phyloP scores from a whole-genome alignment of 2,888 invertebrate species.

The Drepanosiphum platanoidis region DNA sequence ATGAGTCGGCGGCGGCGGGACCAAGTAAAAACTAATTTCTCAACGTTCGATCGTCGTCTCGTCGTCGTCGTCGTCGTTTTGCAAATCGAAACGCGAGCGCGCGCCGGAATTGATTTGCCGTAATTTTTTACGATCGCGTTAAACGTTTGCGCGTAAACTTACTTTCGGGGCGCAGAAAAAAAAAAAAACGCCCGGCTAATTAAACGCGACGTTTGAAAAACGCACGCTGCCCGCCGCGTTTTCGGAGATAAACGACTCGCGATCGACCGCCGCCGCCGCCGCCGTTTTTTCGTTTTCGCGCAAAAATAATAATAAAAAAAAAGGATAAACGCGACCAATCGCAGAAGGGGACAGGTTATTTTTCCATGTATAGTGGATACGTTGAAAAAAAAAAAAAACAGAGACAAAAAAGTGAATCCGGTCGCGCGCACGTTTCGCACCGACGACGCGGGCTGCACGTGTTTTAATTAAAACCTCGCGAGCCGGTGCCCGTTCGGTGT shows the following conservation, averaged over 20 bases:
- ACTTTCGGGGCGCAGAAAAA: no score
- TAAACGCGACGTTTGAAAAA: conserved; percentile 43
- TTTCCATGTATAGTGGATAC: not conserved
- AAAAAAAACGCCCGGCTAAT: conserved; percentile 20
- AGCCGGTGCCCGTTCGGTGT: not conserved
- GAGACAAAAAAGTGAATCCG: not conserved
- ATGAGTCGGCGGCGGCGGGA: no score
- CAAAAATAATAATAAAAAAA: not conserved
- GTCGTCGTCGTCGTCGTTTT: no score
- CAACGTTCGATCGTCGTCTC: no score
- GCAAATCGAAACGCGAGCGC: no score
- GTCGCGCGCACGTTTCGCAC: not conserved
- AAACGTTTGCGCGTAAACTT: not conserved
- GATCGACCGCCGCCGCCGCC: conserved; percentile 17
- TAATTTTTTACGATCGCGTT: conserved; percentile 17
- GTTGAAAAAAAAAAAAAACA: not conserved
- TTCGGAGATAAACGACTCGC: conserved; percentile 29
- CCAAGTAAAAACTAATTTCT: no score
- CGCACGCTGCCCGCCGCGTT: no score
- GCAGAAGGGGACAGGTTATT: not conserved
- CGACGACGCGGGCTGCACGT: not conserved
- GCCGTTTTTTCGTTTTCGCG: not conserved
- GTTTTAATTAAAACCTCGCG: conserved; percentile 54
- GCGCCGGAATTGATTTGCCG: not conserved
- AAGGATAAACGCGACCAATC: conserved; percentile 8